phyloP scores from a whole-genome alignment of 2,113 vertebrate species.

The Apodemus speciosus region DNA sequence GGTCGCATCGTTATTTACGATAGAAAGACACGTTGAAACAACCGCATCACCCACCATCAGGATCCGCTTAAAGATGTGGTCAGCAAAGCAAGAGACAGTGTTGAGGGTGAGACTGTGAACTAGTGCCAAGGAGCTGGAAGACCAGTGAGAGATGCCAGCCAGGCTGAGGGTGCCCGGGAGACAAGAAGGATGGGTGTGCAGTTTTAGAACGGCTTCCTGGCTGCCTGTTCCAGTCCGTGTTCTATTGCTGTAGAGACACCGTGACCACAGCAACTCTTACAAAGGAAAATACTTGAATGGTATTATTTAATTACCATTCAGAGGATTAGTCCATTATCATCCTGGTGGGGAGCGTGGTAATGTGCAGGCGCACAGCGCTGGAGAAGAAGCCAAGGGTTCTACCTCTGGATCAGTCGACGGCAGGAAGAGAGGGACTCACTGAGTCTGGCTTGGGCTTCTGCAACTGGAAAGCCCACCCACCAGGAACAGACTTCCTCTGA shows the following conservation, averaged over 20 bases:
- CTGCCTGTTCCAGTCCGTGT: neutral
- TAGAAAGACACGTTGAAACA: neutral
- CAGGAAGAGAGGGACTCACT: neutral
- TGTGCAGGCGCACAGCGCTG: neutral
- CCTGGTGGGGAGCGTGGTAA: neutral
- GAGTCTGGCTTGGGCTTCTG: neutral
- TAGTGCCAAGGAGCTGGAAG: neutral
- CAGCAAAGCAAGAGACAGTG: neutral
- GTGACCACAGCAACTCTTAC: neutral
- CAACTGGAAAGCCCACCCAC: neutral
- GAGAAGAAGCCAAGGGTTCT: neutral
- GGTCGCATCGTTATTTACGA: neutral
- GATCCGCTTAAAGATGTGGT: neutral
- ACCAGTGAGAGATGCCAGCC: neutral
- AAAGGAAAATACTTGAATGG: neutral
- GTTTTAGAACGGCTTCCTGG: neutral
- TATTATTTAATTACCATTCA: neutral
- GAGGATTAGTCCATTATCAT: neutral
- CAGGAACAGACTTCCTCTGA: neutral
- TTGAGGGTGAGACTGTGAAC: neutral
- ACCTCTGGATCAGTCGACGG: neutral
- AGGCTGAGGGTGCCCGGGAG: neutral
- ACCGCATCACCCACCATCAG: neutral
- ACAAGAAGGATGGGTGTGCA: no score
- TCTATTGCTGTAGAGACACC: neutral